Percentiles rank a stretch among this genome's conserved stretches.
Conservation (phyloP, 2,113 vertebrate genomes). For the Cyanoliseus patagonus region DNA sequence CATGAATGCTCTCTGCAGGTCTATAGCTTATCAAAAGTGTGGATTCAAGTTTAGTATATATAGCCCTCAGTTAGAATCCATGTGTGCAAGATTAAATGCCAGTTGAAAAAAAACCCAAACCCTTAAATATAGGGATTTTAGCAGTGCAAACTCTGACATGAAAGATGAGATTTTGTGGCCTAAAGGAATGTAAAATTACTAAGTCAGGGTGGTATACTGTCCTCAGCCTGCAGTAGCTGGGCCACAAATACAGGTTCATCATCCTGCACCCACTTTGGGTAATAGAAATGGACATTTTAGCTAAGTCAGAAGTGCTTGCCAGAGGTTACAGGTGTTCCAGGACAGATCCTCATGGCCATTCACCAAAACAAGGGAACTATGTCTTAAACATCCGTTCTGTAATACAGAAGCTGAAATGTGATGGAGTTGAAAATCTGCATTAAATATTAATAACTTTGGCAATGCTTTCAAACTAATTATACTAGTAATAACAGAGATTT, state of each 20-base stretch:
- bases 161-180: not conserved
- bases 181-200: not conserved
- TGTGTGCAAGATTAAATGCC: not conserved
- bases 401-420: not conserved
- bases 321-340: not conserved
- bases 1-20: accelerated
- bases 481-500: not conserved
- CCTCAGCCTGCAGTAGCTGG: not conserved
- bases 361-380: accelerated
- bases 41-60: not conserved
- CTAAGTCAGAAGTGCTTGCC: not conserved
- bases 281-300: not conserved
- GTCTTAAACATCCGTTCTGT: not conserved
- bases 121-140: not conserved
- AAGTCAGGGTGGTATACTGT: not conserved
- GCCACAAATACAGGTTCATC: not conserved
- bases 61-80: not conserved
- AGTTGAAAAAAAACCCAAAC: not conserved
- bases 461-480: not conserved
- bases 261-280: not conserved
- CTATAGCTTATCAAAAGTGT: not conserved
- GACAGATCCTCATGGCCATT: not conserved
- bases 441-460: not conserved
- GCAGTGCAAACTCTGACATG: not conserved
- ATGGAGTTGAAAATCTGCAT: not conserved